These are phyloP conservation scores for Agrochola lychnidis DNA, from an alignment of 2,888 invertebrate genomes.

Conservation along the genomic window DNA sequence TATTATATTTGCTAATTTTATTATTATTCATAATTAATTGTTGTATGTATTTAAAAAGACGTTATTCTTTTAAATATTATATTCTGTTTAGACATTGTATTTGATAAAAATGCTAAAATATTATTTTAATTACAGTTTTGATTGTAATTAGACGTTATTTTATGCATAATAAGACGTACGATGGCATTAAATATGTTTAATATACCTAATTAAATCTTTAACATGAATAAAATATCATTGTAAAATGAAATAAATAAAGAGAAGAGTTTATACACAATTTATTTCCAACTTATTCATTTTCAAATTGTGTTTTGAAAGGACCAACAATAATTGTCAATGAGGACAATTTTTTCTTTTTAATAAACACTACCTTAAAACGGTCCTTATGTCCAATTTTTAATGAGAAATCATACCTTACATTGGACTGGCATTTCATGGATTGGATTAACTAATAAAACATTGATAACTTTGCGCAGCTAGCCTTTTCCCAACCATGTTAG, in stretches of 20 bases:
- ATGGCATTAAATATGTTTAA: neutral
- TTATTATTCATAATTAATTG: neutral
- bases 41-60: neutral
- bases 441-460: neutral
- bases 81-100: neutral
- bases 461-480: neutral
- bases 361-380: too few species aligned
- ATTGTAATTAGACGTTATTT: neutral
- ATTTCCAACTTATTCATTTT: neutral
- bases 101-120: constrained; percentile 1
- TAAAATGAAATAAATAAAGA: neutral
- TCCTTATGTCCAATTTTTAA: neutral
- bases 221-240: neutral
- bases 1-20: constrained; percentile 1
- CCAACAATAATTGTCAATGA: neutral
- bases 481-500: neutral
- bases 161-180: neutral
- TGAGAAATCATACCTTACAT: neutral
- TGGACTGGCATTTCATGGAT: neutral
- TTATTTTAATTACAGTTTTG: neutral
- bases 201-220: neutral
- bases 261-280: neutral
- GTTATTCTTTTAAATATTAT: neutral
- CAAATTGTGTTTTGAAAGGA: neutral
- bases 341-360: too few species aligned